Evolutionary conservation across 1,140 invertebrate species (phyloP).

Genomic region (Hycleus phaleratus): DNA sequence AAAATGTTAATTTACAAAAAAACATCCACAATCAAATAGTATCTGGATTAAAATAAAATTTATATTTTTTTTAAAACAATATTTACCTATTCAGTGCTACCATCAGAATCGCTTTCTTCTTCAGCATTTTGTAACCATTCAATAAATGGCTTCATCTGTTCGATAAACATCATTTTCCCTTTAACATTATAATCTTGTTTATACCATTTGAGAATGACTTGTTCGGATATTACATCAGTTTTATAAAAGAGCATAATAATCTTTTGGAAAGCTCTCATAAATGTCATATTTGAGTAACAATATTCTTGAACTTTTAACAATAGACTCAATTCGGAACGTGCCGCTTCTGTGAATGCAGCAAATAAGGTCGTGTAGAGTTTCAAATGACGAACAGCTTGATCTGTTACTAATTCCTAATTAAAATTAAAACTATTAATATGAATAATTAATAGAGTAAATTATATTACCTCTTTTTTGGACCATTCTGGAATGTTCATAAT

Average conservation of each 20-base stretch:
- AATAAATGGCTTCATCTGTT: conserved; percentile 95
- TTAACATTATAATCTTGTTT: conserved; percentile 85
- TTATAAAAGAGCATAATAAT: conserved; percentile 95
- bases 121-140: conserved; percentile 96
- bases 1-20: background rate
- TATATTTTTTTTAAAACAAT: background rate
- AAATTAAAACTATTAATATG: background rate
- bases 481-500: conserved; percentile 92
- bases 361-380: conserved; percentile 78
- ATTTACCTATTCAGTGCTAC: conserved; percentile 36
- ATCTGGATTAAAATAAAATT: background rate
- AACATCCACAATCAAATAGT: background rate
- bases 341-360: conserved; percentile 73
- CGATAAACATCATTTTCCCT: conserved; percentile 93
- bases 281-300: conserved; percentile 98
- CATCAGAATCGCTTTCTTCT: conserved; percentile 62
- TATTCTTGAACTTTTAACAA: conserved; percentile 91
- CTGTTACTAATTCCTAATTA: conserved; percentile 73
- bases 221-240: conserved; percentile 86
- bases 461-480: conserved; percentile 84
- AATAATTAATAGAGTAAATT: background rate
- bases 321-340: conserved; percentile 78
- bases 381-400: conserved; percentile 87
- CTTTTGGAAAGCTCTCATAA: conserved; percentile 97
- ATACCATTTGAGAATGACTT: conserved; percentile 90